Base-by-base conservation (phyloP, 2,797 vertebrate species). In the Morus bassanus region DNA sequence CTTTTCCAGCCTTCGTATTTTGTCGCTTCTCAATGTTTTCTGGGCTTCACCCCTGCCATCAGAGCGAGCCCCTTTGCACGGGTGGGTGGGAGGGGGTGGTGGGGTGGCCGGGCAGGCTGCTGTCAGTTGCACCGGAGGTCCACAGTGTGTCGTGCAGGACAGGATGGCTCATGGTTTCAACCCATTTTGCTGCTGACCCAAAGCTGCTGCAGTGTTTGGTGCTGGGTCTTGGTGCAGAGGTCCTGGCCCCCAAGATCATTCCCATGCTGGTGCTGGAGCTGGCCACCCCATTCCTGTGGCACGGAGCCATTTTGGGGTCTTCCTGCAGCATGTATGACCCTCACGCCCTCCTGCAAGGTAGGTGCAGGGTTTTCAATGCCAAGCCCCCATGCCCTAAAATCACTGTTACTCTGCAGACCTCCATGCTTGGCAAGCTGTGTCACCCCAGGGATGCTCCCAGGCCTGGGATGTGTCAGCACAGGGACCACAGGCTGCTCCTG, bases 81-180 rank as follows among this genome's bases (percentile, higher is more conserved):
- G 39, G 28, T 35, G 48, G 28, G 41, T 25, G 56, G n/a, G 24
- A 11, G 21, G 21, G 6, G 53, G 48, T 24, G 65, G 31, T 5
- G 3, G 68, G 33, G 51, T 17, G 46, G 21, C 45, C 10, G 3
- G 17, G 45, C 51, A 28, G 11, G 13, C 37, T 35, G 22, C 2
- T 1, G 16, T 21, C 1, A 9, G 79, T 4, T 3, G 51, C 51
- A 17, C 18, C 0, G 2, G 5, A 16, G 8, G 30, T 46, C 50
- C 33, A 33, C 31, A 45, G 65, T 0, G 0, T 1, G 2, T 43
- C 0, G 0, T 22, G 33, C 18, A 35, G 57, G 69, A 63, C 4
- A 8, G 53, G 23, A 54, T 0, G 2, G 24, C 35, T 81, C 43
- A 25, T n/a, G 22, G 11, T 75, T 89, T 88, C 8, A 10, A 46